Evolutionary conservation across 2,113 vertebrate genomes (phyloP), one percentile per base, ranked within the genome.

Genomic region (Stictonetta naevosa): DNA sequence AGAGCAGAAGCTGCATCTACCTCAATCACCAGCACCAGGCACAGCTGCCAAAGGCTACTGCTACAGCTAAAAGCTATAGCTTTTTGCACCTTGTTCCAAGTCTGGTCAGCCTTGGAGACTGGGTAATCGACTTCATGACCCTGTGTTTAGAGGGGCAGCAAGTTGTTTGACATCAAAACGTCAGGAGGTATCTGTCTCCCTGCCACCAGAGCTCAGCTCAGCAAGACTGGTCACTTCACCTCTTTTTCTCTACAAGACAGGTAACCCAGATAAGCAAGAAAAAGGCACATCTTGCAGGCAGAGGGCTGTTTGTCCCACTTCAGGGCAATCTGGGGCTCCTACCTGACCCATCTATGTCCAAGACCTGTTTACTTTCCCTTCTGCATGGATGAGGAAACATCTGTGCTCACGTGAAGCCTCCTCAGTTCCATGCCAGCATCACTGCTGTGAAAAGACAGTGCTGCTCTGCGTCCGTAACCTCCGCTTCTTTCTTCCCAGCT

Each of bases 101-200:
- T 48, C 72, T 28, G 63, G 53, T 44, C 48, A 79, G 62, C 53
- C n/a, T 6, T 26, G 55, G 25, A 26, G 16, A 36, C 19, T 20
- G 40, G 36, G 46, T 38, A 83, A 88, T 13, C 0, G 3, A 66
- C 40, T 44, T 55, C 19, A 25, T 1, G 1, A 29, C 18, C 21
- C 40, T 0, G 0, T 22, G 38, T 67, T 55, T 60, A 23, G 0
- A 36, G 31, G n/a, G 34, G 28, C 76, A 64, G 44, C 33, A 42
- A 73, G 55, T 4, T 69, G 28, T 69, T 48, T 55, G 72, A 60
- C 18, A 52, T n/a, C 16, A 4, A 64, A 78, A 50, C 8, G 11
- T 36, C 26, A n/a, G 71, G 50, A 77, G 60, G 55, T 20, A 50
- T 17, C 33, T 59, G 50, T 48, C 26, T 82, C 31, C 38, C 48